Base-by-base conservation (phyloP, 2,888 invertebrate species). In the Brenthis hecate region DNA sequence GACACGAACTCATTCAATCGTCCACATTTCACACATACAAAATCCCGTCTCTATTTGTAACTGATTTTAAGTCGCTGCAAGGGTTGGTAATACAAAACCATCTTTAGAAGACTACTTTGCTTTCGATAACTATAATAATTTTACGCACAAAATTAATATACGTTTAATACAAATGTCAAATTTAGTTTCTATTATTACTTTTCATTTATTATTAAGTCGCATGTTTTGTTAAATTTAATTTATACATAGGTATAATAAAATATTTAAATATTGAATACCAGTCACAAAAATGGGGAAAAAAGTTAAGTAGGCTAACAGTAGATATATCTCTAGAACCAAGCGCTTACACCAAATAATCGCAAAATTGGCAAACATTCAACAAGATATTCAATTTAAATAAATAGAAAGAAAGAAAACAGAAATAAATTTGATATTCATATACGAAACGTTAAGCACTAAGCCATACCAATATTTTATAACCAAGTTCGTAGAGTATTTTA, bases 11-110 rank as follows among this genome's bases (percentile, higher is more conserved):
- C 51, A 68, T 68, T 65, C 69, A 58, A 47, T 66, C 65, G 48
- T 19, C 23, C 57, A 48, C 50, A 63, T 69, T 72, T 65, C 71
- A 72, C 67, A 70, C 70, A 68, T 57, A 62, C 55, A 57, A 68
- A 64, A 67, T 70, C 48, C 58, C 36, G 36, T 72, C 69, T 75
- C 71, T 74, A 83, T 85, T 85, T 83, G 85, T 78, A 81, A 80
- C 77, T 81, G 83, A 85, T 86, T 87, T 19, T 82, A 82, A 83
- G 79, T 80, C 79, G 78, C 47, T 58, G 48, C 77, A 74, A 77
- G 73, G 74, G 77, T 72, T 73, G 64, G 62, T 32, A 16, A 32
- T 16, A 2, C 16, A 14, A 6, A 36, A 36, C 50, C 36, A 32
- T 11, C 6, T 51, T 16, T 16, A 36, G 14, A 5, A 23, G 6